Evolutionary conservation across 2,797 vertebrate genomes (phyloP).

Genomic region (Lophotriccus pileatus): DNA sequence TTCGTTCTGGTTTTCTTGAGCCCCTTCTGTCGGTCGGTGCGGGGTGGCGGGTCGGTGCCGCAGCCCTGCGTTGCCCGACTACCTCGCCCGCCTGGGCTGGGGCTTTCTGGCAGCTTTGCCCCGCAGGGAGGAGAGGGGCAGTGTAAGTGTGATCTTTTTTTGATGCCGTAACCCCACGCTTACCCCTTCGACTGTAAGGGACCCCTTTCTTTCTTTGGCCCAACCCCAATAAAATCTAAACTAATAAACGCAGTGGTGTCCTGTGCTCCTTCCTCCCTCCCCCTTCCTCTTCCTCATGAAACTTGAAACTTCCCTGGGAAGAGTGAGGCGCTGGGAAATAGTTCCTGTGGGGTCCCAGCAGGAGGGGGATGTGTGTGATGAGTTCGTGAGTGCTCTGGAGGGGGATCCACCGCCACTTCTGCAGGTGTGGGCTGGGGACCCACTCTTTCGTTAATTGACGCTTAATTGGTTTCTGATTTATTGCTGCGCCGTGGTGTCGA

Average conservation of each 20-base stretch:
- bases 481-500: neutral
- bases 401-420: neutral
- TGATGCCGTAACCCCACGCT: constrained; percentile 60
- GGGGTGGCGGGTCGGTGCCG: neutral
- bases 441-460: neutral
- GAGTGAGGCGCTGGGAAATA: neutral
- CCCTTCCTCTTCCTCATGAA: neutral
- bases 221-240: constrained; percentile 75
- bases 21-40: neutral
- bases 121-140: neutral
- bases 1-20: neutral
- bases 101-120: neutral
- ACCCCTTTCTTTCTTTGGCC: neutral
- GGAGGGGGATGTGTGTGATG: neutral
- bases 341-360: neutral
- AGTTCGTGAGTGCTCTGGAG: neutral
- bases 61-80: neutral
- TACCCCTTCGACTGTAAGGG: constrained; percentile 75
- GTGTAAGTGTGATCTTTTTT: constrained; percentile 61
- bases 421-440: neutral
- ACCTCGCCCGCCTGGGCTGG: neutral
- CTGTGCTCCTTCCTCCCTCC: constrained; percentile 63
- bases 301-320: neutral
- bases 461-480: neutral
- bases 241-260: constrained; percentile 56